These are phyloP conservation scores for Brotogeris chrysoptera DNA, from an alignment of 2,797 vertebrate species.

Conservation along the genomic window DNA sequence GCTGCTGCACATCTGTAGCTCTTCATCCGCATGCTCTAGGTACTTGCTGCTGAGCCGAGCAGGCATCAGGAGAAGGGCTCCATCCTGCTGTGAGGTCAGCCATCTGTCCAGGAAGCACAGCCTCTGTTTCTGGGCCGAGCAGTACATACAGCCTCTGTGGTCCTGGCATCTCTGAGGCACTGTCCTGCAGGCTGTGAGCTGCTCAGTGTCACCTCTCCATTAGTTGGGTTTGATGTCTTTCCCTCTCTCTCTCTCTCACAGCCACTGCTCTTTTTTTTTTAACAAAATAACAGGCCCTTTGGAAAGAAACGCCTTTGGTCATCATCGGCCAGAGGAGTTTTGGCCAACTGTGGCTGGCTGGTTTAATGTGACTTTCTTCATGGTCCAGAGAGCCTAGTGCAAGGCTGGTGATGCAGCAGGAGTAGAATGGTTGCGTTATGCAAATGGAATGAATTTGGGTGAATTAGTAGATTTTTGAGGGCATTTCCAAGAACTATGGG, in stretches of 20 bases:
- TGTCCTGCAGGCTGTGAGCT: fast-evolving
- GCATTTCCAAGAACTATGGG: constrained; percentile 42
- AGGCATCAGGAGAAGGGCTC: background rate
- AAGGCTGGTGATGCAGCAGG: background rate
- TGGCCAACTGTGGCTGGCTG: background rate
- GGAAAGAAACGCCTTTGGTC: background rate
- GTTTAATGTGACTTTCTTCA: background rate
- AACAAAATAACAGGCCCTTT: background rate
- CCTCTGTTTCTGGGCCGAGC: background rate
- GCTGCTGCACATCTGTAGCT: background rate
- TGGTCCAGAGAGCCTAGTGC: background rate
- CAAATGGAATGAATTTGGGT: background rate
- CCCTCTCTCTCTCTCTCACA: background rate
- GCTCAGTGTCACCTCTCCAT: background rate
- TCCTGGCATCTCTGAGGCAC: background rate
- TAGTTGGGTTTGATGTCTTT: background rate
- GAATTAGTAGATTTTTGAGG: constrained; percentile 9
- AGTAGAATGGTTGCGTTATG: background rate
- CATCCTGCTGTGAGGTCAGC: fast-evolving
- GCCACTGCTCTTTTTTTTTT: background rate
- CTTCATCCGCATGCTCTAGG: fast-evolving
- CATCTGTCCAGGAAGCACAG: background rate
- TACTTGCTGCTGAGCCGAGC: background rate
- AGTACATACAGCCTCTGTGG: background rate
- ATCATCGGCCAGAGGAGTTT: background rate